Evolutionary conservation across 1,140 invertebrate genomes (phyloP), one percentile per base, ranked within the genome.

Genomic region (Drosophila bocqueti): DNA sequence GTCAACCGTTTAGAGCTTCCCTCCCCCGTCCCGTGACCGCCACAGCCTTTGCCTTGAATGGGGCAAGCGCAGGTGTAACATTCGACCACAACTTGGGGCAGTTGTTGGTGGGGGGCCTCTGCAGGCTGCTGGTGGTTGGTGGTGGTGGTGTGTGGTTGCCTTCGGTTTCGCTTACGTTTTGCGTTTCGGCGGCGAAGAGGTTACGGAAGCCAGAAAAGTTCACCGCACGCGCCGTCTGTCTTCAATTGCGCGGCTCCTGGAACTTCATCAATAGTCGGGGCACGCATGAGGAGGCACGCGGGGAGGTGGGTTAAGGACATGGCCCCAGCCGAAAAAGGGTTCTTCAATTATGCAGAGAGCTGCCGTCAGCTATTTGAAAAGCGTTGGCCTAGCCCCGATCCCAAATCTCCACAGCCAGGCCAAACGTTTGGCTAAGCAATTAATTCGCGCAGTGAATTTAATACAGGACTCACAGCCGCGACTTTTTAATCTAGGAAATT

Each of bases 401-500:
- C 42, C 9, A 47, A 34, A 31, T 46, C 43, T 18, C 59, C 43
- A 29, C 55, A 7, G 34, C 9, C 29, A 3, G 49, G 21, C 1
- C 24, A 38, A 21, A 18, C 40, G 40, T 26, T 40, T 47, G 43
- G 31, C 31, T 50, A 43, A 67, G 66, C 62, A 76, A 86, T 86
- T 87, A 79, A 83, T 83, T 76, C 61, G 31, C 43, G 24, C 21
- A 10, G 10, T 26, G 57, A 68, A 84, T 76, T 76, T 76, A 84
- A 84, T 83, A 65, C 83, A 31, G 29, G 16, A 66, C 74, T 64
- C 60, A 65, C 54, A 40, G 74, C 58, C 50, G 50, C 58, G 46
- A 67, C 57, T 55, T 66, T 78, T 87, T 86, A 89, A 80, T 80
- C 84, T 81, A 45, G 46, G 47, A 77, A 89, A 83, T 83, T 77